Percentiles rank a stretch among this genome's conserved stretches.
Evolutionary conservation across 2,113 vertebrate species (phyloP).

Genomic region (Brachyhypopomus occidentalis): DNA sequence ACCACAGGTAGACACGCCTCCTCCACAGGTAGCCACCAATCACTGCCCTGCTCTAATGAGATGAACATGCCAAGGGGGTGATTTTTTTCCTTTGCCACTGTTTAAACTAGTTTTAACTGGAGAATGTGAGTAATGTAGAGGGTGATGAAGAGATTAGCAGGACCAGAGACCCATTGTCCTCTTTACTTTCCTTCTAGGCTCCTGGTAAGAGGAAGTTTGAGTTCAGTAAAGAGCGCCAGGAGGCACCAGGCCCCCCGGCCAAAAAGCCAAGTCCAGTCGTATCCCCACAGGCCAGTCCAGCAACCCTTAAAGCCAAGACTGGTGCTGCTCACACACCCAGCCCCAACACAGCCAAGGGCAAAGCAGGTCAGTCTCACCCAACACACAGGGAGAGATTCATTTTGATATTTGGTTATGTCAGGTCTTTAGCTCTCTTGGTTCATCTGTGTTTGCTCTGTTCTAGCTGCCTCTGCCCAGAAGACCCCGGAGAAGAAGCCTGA

Average conservation of each 20-base stretch:
- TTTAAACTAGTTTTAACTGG: no score
- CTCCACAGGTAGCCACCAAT: constrained; percentile 10
- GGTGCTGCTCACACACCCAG: constrained; percentile 57
- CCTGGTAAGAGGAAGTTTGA: constrained; percentile 85
- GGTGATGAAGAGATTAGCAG: background rate
- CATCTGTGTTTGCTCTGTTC: constrained; percentile 16
- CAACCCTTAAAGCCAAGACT: constrained; percentile 66
- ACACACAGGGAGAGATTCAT: background rate
- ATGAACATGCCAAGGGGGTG: no score
- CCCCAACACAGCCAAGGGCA: constrained; percentile 71
- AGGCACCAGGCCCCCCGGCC: constrained; percentile 54
- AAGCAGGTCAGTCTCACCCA: background rate
- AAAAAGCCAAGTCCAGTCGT: constrained; percentile 67
- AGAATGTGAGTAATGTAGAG: no score
- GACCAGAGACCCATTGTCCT: background rate
- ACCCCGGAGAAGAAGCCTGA: constrained; percentile 58
- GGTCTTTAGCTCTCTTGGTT: background rate
- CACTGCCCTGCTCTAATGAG: background rate
- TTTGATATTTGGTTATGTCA: background rate
- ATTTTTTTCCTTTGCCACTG: no score
- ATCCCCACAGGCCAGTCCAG: constrained; percentile 65
- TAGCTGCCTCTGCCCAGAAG: constrained; percentile 62
- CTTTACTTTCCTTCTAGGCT: background rate
- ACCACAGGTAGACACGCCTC: constrained; percentile 64
- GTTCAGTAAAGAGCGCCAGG: constrained; percentile 79